Evolutionary conservation across 2,797 vertebrate species (phyloP), one percentile per base, ranked within the genome.

Genomic region (Cossypha caffra): DNA sequence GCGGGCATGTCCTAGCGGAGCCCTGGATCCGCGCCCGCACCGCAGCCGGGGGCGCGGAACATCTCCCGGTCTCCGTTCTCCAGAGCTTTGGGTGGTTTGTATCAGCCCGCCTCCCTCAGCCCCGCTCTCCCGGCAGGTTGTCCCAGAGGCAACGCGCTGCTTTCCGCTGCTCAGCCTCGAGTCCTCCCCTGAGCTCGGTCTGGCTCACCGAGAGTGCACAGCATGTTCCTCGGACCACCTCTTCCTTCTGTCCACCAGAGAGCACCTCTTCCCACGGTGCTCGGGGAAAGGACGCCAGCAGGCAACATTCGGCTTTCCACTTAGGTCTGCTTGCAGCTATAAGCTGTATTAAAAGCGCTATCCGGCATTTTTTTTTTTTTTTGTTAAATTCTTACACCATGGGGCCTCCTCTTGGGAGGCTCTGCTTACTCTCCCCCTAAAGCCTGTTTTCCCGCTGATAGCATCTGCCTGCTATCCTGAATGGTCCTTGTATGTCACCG

Each of bases 401-500:
- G 54, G 51, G 82, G 51, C 12, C 7, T 57, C 61, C 50, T 51
- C 50, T 28, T 8, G 37, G 61, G 58, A 76, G 14, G 3, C 28
- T 9, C 11, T n/a, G 12, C 43, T 31, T n/a, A 14, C 45, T 33
- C 59, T 11, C 25, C 37, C 28, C 10, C 24, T 37, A 21, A 59
- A 90, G 17, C 11, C 13, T 31, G 16, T 42, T 67, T 68, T 66
- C 29, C 38, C 13, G 15, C 55, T 52, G 59, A 19, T 71, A 52
- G 50, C 8, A 5, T 29, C 43, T 48, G 48, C 43, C 19, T 26
- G 52, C 19, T 17, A n/a, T 11, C 43, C 55, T 13, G 40, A 26
- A 20, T 7, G 0, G 74, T 19, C 19, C 35, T 2, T 37, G n/a
- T 24, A 2, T 37, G n/a, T 28, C 17, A 4, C 1, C 40, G 15